Evolutionary conservation across 2,797 vertebrate species (phyloP).

Genomic region (Protonibea diacanthus): DNA sequence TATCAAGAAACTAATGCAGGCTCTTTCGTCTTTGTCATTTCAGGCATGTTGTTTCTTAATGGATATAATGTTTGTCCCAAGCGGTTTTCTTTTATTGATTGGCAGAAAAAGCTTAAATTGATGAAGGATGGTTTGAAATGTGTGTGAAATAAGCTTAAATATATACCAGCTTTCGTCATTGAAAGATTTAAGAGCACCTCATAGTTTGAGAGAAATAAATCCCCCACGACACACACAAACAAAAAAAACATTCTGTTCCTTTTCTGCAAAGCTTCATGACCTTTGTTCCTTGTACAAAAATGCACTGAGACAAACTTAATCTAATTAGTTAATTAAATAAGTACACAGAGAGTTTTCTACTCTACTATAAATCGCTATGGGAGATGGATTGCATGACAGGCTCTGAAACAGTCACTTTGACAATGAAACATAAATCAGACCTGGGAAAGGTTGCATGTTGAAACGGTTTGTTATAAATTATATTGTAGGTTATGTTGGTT

Average conservation of each 20-base stretch:
- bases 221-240: slow-evolving; percentile 18
- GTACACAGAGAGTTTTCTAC: slow-evolving; percentile 64
- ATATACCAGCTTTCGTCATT: slow-evolving; percentile 32
- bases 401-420: slow-evolving; percentile 66
- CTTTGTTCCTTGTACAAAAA: slow-evolving; percentile 69
- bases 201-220: slow-evolving; percentile 54
- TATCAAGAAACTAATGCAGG: slow-evolving; percentile 21
- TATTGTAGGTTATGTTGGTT: slow-evolving; percentile 24
- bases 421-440: slow-evolving; percentile 64
- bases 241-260: slow-evolving; percentile 63
- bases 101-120: not conserved
- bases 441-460: slow-evolving; percentile 55
- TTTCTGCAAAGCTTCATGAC: slow-evolving; percentile 55
- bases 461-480: slow-evolving; percentile 45
- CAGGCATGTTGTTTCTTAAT: slow-evolving; percentile 17
- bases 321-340: slow-evolving; percentile 72
- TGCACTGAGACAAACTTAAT: slow-evolving; percentile 64
- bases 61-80: slow-evolving; percentile 1
- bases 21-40: not conserved
- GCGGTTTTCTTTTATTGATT: slow-evolving; percentile 20
- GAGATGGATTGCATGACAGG: slow-evolving; percentile 62
- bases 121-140: slow-evolving; percentile 11
- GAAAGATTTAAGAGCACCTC: slow-evolving; percentile 63
- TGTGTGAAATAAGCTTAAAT: slow-evolving; percentile 25
- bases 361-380: slow-evolving; percentile 64